Evolutionary conservation across 92 coral and sea anemone genomes (phyloP).

Genomic region (Phenganax stokvisi): DNA sequence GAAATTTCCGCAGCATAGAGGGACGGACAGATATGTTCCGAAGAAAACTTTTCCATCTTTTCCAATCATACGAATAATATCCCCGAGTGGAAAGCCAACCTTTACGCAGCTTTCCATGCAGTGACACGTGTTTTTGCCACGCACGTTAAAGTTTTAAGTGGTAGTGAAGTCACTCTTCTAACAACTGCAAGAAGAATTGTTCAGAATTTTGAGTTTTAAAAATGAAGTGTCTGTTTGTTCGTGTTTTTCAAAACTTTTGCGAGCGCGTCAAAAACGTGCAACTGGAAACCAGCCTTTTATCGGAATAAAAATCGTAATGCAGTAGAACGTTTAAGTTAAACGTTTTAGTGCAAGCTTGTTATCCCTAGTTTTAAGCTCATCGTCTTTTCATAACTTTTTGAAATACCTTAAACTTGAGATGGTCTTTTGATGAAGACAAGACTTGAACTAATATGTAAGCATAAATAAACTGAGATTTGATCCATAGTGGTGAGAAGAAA

Average conservation of each 20-base stretch:
- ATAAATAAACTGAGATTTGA: slow-evolving; percentile 90
- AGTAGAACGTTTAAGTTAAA: too few species aligned
- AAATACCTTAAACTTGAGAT: slow-evolving; percentile 22
- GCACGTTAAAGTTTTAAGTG: too few species aligned
- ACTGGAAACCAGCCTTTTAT: background rate
- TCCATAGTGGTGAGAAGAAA: slow-evolving; percentile 77
- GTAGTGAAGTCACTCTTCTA: too few species aligned
- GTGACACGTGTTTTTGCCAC: too few species aligned
- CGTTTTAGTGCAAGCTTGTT: background rate
- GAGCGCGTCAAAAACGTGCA: background rate
- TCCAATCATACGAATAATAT: too few species aligned
- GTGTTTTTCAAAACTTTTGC: background rate
- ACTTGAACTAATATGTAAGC: slow-evolving; percentile 84
- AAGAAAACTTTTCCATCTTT: too few species aligned
- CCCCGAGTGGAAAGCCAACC: too few species aligned
- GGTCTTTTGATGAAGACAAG: slow-evolving; percentile 4
- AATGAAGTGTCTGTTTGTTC: too few species aligned
- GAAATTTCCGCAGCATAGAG: too few species aligned
- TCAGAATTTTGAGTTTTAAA: background rate
- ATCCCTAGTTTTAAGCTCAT: background rate
- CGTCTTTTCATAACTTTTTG: background rate
- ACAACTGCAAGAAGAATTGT: background rate
- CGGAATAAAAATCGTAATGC: too few species aligned
- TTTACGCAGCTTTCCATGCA: too few species aligned
- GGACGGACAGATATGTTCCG: too few species aligned